Conservation (phyloP, 1,140 invertebrate genomes). For the Drosophila ironensis region DNA sequence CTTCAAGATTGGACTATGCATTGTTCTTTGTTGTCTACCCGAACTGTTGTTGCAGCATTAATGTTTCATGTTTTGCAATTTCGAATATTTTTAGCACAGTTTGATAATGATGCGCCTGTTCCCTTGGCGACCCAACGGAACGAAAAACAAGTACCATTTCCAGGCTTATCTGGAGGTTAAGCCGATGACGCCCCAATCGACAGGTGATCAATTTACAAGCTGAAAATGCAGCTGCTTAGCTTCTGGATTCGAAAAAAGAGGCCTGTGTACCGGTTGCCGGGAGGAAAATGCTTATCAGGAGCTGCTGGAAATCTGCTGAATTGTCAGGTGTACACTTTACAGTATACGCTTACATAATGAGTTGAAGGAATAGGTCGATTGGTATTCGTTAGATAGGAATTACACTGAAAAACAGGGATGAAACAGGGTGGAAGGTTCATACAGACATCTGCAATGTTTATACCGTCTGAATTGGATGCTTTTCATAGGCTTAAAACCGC, state of each 20-base stretch:
- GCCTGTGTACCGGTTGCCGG: neutral
- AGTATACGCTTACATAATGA: slow-evolving; percentile 3
- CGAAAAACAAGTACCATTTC: slow-evolving; percentile 10
- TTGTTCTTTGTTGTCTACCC: slow-evolving; percentile 28
- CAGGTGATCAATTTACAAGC: neutral
- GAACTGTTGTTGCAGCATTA: slow-evolving; percentile 16
- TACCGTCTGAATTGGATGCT: too few relatives aligned
- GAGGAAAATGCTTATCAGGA: neutral
- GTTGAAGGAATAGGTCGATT: neutral
- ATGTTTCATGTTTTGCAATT: slow-evolving; percentile 29
- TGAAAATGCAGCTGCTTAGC: neutral
- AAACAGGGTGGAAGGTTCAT: too few relatives aligned
- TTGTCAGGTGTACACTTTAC: slow-evolving; percentile 1
- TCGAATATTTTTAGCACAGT: slow-evolving; percentile 28
- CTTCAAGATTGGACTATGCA: neutral
- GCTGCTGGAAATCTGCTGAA: slow-evolving; percentile 20
- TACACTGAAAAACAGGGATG: neutral
- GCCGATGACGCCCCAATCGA: neutral
- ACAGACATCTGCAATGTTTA: too few relatives aligned
- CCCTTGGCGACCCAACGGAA: neutral
- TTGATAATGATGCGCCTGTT: slow-evolving; percentile 31
- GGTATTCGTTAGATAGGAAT: neutral
- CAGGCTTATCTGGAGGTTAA: slow-evolving; percentile 15
- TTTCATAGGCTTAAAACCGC: too few relatives aligned
- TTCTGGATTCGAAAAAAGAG: neutral